Base-by-base conservation (phyloP, 2,888 invertebrate species). In the Nycteola revayana region DNA sequence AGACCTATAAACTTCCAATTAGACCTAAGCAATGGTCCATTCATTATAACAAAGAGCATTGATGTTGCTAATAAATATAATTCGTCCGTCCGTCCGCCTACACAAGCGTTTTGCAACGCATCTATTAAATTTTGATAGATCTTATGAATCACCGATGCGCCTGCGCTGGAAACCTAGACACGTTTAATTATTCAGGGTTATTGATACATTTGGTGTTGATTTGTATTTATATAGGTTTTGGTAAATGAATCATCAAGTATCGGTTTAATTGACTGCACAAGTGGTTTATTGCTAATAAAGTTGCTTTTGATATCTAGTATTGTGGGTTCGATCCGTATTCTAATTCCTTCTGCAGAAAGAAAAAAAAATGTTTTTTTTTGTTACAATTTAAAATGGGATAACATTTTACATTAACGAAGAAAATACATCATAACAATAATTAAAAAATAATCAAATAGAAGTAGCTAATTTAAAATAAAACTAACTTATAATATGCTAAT, bases 51-150 rank as follows among this genome's bases (percentile, higher is more conserved):
- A 57, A 58, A 55, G 59, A 64, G 49, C 53, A 56, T 56, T 60
- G 58, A 63, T 66, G 60, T 55, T 44, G 47, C 54, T 55, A 63
- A 66, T 74, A 66, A 72, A 69, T 75, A 67, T 61, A 47, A 48
- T 50, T 37, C 53, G 51, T 39, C 43, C 50, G 60, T 62, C 64
- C 66, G 49, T 56, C 64, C 67, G 49, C 83, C 83, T 66, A 82
- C 81, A 54, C 53, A 39, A 29, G 40, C 36, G 56, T 75, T 75
- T 77, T 55, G 78, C 74, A 80, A 82, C 60, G 70, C 74, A 66
- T 78, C 78, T 74, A 77, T 82, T 81, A 79, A 69, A 63, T 49
- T 73, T 73, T 74, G 75, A 80, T 77, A 75, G 71, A 66, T 55
- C 55, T 37, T 38, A 48, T 69, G 69, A 69, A 41, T 69, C 69